Conservation (phyloP, 2,888 invertebrate species). For the Margaritifera margaritifera region DNA sequence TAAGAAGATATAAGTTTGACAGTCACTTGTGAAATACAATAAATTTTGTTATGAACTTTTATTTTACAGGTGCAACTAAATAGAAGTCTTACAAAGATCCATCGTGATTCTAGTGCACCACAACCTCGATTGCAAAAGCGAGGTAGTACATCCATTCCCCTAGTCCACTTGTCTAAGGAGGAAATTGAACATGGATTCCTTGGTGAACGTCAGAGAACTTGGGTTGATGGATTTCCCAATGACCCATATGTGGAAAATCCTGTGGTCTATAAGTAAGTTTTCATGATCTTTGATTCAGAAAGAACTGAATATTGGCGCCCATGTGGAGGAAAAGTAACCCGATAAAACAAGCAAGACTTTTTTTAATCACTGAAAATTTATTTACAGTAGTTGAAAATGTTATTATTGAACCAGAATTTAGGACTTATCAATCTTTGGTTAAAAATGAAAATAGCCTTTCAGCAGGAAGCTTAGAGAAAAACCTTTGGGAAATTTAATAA, state of each 20-base stretch:
- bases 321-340: too few species aligned
- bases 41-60: background rate
- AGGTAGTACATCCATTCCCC: conserved; percentile 49
- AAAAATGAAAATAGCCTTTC: too few species aligned
- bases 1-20: too few species aligned
- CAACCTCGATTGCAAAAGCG: conserved; percentile 12
- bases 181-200: conserved; percentile 63
- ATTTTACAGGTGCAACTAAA: conserved; percentile 62
- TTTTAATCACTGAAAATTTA: background rate
- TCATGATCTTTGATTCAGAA: background rate
- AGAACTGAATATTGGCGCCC: too few species aligned
- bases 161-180: conserved; percentile 55
- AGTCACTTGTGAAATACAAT: too few species aligned
- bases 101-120: conserved; percentile 21
- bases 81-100: conserved; percentile 48
- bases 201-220: conserved; percentile 63
- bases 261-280: conserved; percentile 67
- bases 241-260: conserved; percentile 70
- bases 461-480: too few species aligned
- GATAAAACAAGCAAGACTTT: background rate
- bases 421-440: too few species aligned
- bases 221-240: conserved; percentile 70
- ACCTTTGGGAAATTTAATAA: too few species aligned
- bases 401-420: too few species aligned
- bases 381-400: too few species aligned